Percentiles rank a stretch among this genome's conserved stretches.
phyloP scores from a whole-genome alignment of 2,797 vertebrate species.

The Parauchenoglanis ngamensis region DNA sequence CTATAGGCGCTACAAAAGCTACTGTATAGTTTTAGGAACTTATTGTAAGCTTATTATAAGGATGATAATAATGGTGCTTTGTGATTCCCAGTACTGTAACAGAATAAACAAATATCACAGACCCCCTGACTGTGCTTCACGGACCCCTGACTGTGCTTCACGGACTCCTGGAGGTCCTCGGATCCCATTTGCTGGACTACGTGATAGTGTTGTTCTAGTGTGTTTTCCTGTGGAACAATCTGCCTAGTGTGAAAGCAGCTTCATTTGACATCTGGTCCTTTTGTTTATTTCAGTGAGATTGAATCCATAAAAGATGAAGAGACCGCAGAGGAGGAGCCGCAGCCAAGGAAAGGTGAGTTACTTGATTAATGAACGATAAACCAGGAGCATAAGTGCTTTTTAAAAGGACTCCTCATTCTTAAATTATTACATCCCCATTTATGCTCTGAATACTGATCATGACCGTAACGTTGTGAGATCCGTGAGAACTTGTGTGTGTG shows the following conservation, averaged over 20 bases:
- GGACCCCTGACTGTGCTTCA: too few relatives aligned
- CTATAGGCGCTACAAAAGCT: not conserved
- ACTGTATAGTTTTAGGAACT: not conserved
- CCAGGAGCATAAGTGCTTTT: not conserved
- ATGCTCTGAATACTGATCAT: not conserved
- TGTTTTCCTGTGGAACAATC: not conserved
- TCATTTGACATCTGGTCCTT: constrained; percentile 28
- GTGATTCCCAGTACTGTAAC: too few relatives aligned
- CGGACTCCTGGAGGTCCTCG: not conserved
- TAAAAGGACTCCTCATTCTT: not conserved
- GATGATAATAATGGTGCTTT: not conserved
- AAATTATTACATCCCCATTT: not conserved
- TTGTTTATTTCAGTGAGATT: constrained; percentile 65
- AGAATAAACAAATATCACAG: not conserved
- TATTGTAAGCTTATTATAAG: not conserved
- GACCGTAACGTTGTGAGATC: not conserved
- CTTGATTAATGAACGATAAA: not conserved
- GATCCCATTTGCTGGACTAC: not conserved
- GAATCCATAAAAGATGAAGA: constrained; percentile 68
- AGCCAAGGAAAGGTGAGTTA: constrained; percentile 59
- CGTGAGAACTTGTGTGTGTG: not conserved
- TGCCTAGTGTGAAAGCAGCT: not conserved
- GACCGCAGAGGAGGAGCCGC: constrained; percentile 59
- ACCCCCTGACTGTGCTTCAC: not conserved
- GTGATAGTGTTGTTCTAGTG: not conserved